Evolutionary conservation across 92 coral and sea anemone species (phyloP).

Genomic region (Pocillopora meandrina): DNA sequence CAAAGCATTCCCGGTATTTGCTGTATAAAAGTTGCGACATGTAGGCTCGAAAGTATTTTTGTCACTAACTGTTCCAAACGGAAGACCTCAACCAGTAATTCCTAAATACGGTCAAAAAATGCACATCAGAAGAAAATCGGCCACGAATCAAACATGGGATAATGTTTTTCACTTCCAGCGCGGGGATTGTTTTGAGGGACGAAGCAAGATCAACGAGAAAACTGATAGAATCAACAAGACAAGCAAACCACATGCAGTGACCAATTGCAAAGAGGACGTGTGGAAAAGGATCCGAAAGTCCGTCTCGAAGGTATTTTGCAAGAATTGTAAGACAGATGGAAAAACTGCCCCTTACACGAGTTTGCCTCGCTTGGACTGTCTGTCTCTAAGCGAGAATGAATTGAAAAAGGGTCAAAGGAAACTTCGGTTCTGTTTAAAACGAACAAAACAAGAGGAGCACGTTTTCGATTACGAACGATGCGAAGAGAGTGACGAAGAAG

Average conservation of each 20-base stretch:
- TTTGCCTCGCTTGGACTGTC: slow-evolving; percentile 17
- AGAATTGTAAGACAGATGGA: not conserved
- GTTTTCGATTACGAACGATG: slow-evolving; percentile 7
- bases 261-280: slow-evolving; percentile 3
- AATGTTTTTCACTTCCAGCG: not conserved
- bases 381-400: slow-evolving; percentile 18
- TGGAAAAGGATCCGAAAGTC: slow-evolving; percentile 32
- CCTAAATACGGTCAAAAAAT: slow-evolving; percentile 25
- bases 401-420: not conserved
- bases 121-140: slow-evolving; percentile 27
- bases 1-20: slow-evolving; percentile 5
- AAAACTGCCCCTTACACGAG: slow-evolving; percentile 30
- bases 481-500: slow-evolving; percentile 33
- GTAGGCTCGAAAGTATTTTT: slow-evolving; percentile 1
- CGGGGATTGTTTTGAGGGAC: not conserved
- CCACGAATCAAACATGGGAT: not conserved
- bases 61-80: not conserved
- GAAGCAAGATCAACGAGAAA: not conserved
- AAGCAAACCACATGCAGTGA: not conserved
- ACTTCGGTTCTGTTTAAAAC: slow-evolving; percentile 17
- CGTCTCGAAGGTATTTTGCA: slow-evolving; percentile 12
- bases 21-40: slow-evolving; percentile 1
- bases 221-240: not conserved
- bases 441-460: not conserved
- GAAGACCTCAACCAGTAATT: slow-evolving; percentile 19